phyloP scores from a whole-genome alignment of 1,140 invertebrate species.

The Piezodorus guildinii region DNA sequence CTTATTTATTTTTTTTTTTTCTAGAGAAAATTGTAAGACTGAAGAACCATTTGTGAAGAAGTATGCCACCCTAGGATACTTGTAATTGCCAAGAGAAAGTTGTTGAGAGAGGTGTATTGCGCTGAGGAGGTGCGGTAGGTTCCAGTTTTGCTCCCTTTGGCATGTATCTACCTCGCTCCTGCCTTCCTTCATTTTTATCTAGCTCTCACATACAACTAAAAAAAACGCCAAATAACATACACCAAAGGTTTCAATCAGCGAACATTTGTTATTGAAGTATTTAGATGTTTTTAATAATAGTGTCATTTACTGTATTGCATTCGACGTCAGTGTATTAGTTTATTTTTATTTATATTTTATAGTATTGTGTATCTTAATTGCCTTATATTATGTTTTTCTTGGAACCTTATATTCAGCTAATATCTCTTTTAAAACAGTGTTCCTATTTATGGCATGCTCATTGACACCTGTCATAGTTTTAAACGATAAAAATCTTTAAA shows the following conservation, averaged over 20 bases:
- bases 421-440: neutral
- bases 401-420: neutral
- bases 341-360: neutral
- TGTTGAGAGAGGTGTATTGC: neutral
- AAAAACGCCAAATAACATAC: slow-evolving; percentile 20
- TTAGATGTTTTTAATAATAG: slow-evolving; percentile 19
- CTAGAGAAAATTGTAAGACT: slow-evolving; percentile 69
- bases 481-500: neutral
- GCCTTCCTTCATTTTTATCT: slow-evolving; percentile 4
- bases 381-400: neutral
- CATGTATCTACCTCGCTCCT: slow-evolving; percentile 9
- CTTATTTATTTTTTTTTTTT: slow-evolving; percentile 30
- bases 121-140: slow-evolving; percentile 15
- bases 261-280: slow-evolving; percentile 11
- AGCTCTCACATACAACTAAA: slow-evolving; percentile 19
- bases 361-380: neutral
- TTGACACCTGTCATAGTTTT: slow-evolving; percentile 9
- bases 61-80: slow-evolving; percentile 76
- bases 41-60: slow-evolving; percentile 81
- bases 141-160: slow-evolving; percentile 1
- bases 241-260: slow-evolving; percentile 21
- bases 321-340: neutral
- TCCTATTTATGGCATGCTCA: slow-evolving; percentile 11
- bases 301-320: slow-evolving; percentile 14
- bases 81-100: slow-evolving; percentile 42